Evolutionary conservation across 92 coral and sea anemone genomes (phyloP).

Genomic region (Muricea muricata): DNA sequence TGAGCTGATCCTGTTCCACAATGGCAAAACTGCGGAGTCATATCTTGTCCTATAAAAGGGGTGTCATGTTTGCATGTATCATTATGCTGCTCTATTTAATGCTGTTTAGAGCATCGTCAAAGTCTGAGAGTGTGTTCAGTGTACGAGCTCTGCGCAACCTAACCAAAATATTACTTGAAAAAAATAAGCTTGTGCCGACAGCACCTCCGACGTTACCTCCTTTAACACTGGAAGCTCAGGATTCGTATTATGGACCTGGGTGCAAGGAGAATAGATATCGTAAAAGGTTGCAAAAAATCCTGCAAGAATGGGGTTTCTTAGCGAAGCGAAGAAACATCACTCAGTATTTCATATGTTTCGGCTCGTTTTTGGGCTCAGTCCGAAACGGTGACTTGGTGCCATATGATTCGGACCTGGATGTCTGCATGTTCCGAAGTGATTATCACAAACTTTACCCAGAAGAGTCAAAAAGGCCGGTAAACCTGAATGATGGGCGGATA

Average conservation of each 20-base stretch:
- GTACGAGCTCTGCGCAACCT: not conserved
- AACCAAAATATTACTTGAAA: not conserved
- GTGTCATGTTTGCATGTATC: not conserved
- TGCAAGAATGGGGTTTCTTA: not conserved
- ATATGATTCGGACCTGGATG: slow-evolving; percentile 25
- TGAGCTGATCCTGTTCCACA: too few species aligned
- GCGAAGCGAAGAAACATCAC: not conserved
- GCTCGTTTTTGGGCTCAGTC: slow-evolving; percentile 4
- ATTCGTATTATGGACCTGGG: not conserved
- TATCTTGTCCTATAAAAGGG: not conserved
- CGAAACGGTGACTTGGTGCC: slow-evolving; percentile 39
- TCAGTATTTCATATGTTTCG: slow-evolving; percentile 1
- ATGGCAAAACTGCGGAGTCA: not conserved
- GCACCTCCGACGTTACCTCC: not conserved
- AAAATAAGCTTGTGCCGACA: not conserved
- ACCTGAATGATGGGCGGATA: not conserved
- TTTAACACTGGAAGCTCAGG: not conserved
- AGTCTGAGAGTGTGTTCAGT: not conserved
- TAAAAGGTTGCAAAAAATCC: not conserved
- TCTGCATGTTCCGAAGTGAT: slow-evolving; percentile 16
- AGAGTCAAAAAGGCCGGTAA: not conserved
- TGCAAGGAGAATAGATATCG: not conserved
- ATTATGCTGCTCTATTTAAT: not conserved
- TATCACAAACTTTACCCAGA: slow-evolving; percentile 1
- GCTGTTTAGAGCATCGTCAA: not conserved